Evolutionary conservation across 2,113 vertebrate species (phyloP).

Genomic region (Grantiella picta): DNA sequence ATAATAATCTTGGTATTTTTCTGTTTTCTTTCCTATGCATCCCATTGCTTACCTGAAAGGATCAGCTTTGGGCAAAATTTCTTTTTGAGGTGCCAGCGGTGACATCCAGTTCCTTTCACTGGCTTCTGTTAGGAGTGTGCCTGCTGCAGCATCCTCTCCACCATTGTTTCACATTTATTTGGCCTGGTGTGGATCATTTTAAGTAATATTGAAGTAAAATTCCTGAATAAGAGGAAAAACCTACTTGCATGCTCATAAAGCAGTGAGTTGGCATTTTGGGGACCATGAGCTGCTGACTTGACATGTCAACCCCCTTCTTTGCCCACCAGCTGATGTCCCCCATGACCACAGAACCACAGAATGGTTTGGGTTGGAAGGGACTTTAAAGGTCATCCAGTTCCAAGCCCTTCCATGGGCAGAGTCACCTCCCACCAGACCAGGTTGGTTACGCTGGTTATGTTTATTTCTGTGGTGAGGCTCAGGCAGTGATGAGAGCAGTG

Average conservation of each 20-base stretch:
- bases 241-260: rapidly evolving
- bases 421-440: neutral
- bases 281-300: neutral
- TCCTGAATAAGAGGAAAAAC: neutral
- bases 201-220: neutral
- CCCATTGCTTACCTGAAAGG: neutral
- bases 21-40: neutral
- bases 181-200: neutral
- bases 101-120: neutral
- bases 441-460: neutral
- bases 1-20: neutral
- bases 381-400: neutral
- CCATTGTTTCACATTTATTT: rapidly evolving
- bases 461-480: neutral
- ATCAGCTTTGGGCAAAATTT: neutral
- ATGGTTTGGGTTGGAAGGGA: neutral
- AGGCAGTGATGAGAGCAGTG: neutral
- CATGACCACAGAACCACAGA: neutral
- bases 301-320: neutral
- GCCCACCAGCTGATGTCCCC: neutral
- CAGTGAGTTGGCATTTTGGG: neutral
- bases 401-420: neutral
- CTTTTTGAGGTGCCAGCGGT: neutral
- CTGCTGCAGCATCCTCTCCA: neutral
- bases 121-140: neutral